Evolutionary conservation across 2,888 invertebrate genomes (phyloP), one percentile per base, ranked within the genome.

Genomic region (Phanerotoma sp.): DNA sequence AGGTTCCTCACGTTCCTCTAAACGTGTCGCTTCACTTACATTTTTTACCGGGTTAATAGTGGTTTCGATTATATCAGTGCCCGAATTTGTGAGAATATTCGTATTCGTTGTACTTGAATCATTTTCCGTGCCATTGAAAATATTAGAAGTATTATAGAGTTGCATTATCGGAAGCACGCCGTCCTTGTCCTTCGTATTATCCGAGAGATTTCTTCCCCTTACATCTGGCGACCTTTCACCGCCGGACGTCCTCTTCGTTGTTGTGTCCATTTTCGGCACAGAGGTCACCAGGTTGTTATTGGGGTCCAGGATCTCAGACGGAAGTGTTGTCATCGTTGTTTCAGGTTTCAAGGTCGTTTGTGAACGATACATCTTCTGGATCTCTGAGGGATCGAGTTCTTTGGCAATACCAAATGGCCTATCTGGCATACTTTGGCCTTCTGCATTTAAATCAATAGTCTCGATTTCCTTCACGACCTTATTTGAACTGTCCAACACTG

Each of bases 131-230:
- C 62, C 71, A 56, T 76, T 74, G 58, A 77, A 76, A 28, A 77
- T 75, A 25, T 65, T 66, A 22, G 75, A 74, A 1, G 74, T 74
- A 58, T 77, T 75, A 67, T 75, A 76, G 51, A 75, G 64, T 46
- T 74, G 70, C 76, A 77, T 77, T 57, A 76, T 76, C 16, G 75
- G 76, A 45, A 76, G 53, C 28, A 76, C 63, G 45, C 73, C 73
- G 62, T 76, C 75, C 57, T 74, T 73, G 60, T 73, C 70, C 61
- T 69, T 68, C 22, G 62, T 62, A 30, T 73, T 68, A 62, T 74
- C 73, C 9, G 70, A 72, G 18, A 74, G 59, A 55, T 73, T 73
- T 11, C 74, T 63, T 2, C 64, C 69, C 41, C 70, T 64, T 21
- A 72, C 74, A 64, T 74, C 75, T 50, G 72, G 71, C 20, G 74